Evolutionary conservation across 2,888 invertebrate species (phyloP), one percentile per base, ranked within the genome.

Genomic region (Cyrtodaria siliqua): DNA sequence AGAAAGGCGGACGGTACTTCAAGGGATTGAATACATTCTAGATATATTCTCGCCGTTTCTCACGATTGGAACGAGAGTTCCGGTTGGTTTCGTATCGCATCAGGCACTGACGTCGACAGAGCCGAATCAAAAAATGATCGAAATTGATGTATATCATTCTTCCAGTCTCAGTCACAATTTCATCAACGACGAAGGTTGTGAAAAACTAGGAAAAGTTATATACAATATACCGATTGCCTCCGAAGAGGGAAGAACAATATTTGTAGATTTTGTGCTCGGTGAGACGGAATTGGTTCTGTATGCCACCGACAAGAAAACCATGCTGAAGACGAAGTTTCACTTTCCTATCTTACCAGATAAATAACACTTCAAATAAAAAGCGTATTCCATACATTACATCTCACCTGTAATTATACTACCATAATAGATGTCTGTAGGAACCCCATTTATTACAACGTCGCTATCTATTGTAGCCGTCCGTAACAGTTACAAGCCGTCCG

Each of bases 41-140:
- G 80, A 80, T 66, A 68, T 80, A 18, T 80, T 80, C 56, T 80
- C 80, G n/a, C 76, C 80, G 9, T 80, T 80, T 60, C 67, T 80
- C 26, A 70, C 80, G 8, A 56, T 80, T 12, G 80, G 80, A 18
- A 80, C 80, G 1, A 55, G 80, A 24, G 73, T 80, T 18, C 80
- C 80, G 1, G 74, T 70, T n/a, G 80, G 76, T 1, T 80, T 80
- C 27, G 38, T 71, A 4, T 75, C 76, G 1, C 80, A 80, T 20
- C 80, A 80, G 55, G 61, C 76, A 1, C 52, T 80, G 8, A 80
- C 80, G 12, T 63, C 75, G 27, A 80, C 80, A 4, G 77, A 77
- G 55, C 73, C 80, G 18, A 55, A 55, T n/a, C 80, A 80, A 49
- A 62, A 62, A 60, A 76, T 70, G 38, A 71, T 80, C 9, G 76